phyloP scores from a whole-genome alignment of 2,888 invertebrate species.

The Eupithecia abbreviata region DNA sequence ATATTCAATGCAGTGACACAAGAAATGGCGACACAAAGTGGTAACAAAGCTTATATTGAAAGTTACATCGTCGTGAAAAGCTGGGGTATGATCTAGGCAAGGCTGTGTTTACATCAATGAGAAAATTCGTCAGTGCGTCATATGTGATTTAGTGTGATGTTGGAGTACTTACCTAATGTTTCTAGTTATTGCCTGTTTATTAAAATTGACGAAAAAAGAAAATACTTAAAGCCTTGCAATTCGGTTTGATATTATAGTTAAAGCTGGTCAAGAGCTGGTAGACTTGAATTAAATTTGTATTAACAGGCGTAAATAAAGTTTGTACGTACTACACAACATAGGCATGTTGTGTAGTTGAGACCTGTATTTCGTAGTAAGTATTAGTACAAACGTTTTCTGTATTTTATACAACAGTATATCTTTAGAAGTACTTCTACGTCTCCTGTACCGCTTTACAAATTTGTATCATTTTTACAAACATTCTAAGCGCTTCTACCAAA shows the following conservation, averaged over 20 bases:
- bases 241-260: not conserved
- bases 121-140: not conserved
- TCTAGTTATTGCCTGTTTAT: not conserved
- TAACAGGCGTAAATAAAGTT: not conserved
- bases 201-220: not conserved
- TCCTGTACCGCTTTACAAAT: not conserved
- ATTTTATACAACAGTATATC: not conserved
- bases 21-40: conserved; percentile 80
- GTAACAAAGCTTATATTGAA: conserved; percentile 82
- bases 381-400: not conserved
- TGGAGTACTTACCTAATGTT: not conserved
- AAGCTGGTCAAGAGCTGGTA: not conserved
- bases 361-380: not conserved
- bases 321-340: no score
- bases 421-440: not conserved
- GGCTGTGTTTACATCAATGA: conserved; percentile 11
- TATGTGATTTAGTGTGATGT: not conserved
- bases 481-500: not conserved
- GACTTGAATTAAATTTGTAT: not conserved
- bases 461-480: not conserved
- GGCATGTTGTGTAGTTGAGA: not conserved
- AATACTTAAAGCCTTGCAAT: not conserved
- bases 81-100: conserved; percentile 17
- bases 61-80: conserved; percentile 66
- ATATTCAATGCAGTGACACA: conserved; percentile 84